phyloP scores from a whole-genome alignment of 1,140 invertebrate species.

The Mamestra configurata region DNA sequence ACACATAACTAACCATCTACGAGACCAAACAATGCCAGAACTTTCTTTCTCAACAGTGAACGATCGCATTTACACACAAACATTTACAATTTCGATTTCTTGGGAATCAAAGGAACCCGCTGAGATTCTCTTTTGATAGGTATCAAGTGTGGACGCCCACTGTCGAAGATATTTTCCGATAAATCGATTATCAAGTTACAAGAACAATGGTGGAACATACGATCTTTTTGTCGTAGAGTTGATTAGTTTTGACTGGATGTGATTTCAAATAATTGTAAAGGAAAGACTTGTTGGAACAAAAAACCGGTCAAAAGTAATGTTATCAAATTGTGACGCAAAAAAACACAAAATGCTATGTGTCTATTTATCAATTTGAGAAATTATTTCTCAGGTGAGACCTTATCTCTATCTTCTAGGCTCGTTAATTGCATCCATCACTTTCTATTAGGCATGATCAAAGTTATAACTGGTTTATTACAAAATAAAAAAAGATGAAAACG shows the following conservation, averaged over 20 bases:
- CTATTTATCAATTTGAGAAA: too few species aligned
- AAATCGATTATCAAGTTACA: slow-evolving; percentile 72
- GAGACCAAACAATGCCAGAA: slow-evolving; percentile 23
- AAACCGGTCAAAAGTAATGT: too few species aligned
- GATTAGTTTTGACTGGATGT: slow-evolving; percentile 2
- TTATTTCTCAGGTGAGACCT: too few species aligned
- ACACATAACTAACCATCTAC: slow-evolving; percentile 2
- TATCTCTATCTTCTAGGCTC: too few species aligned
- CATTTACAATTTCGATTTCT: slow-evolving; percentile 40
- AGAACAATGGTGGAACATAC: slow-evolving; percentile 65
- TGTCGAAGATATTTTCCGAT: slow-evolving; percentile 60
- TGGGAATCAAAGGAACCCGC: slow-evolving; percentile 37
- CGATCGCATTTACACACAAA: slow-evolving; percentile 40
- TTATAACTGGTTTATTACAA: too few species aligned
- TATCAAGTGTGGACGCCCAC: slow-evolving; percentile 61
- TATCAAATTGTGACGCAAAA: too few species aligned
- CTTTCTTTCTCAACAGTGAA: slow-evolving; percentile 32
- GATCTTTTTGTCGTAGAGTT: slow-evolving; percentile 13
- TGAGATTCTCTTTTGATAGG: slow-evolving; percentile 51
- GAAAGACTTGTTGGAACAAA: too few species aligned
- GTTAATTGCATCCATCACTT: too few species aligned
- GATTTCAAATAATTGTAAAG: too few species aligned
- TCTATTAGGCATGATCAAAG: too few species aligned
- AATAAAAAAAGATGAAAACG: too few species aligned
- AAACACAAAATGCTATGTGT: too few species aligned